Evolutionary conservation across 2,888 invertebrate genomes (phyloP), one percentile per base, ranked within the genome.

Genomic region (Eubasilissa splendida): DNA sequence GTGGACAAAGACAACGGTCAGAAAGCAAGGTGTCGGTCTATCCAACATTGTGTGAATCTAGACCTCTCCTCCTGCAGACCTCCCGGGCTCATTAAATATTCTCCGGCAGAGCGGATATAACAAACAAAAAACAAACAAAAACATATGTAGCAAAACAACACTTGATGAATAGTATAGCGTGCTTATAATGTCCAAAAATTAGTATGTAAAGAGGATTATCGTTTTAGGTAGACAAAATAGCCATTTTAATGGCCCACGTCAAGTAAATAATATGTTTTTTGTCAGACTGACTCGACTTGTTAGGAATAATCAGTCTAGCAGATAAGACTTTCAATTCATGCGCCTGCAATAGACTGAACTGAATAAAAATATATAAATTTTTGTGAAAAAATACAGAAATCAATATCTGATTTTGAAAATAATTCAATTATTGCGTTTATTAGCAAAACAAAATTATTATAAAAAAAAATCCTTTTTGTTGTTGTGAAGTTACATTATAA

Each of bases 81-180:
- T 42, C 42, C 42, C 42, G 42, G 22, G 31, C 60, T 63, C 60
- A 63, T 63, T 31, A 63, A 63, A 63, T 63, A 66, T 33, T 50
- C 66, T 66, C n/a, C 66, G 42, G 66, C 3, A 58, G 50, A 66
- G 33, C 66, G 66, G 66, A 66, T 66, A 66, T n/a, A 66, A 50
- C 12, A n/a, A 12, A 66, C n/a, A 50, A 50, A 50, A n/a, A 12
- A 66, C n/a, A 50, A 50, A 50, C 33, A 66, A 33, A 66, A 50
- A 66, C 66, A 66, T 42, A 7, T 66, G 66, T 66, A 66, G 31
- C 42, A 33, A 66, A 42, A 42, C 42, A 50, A 66, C 33, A 66
- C n/a, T 66, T n/a, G 66, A 66, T 50, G 66, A 66, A 66, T 66
- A 33, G 8, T 66, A 42, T 33, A 42, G 50, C 33, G 42, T 66